Base-by-base conservation (phyloP, 2,797 vertebrate genomes). In the Platyrinchus mystaceus region DNA sequence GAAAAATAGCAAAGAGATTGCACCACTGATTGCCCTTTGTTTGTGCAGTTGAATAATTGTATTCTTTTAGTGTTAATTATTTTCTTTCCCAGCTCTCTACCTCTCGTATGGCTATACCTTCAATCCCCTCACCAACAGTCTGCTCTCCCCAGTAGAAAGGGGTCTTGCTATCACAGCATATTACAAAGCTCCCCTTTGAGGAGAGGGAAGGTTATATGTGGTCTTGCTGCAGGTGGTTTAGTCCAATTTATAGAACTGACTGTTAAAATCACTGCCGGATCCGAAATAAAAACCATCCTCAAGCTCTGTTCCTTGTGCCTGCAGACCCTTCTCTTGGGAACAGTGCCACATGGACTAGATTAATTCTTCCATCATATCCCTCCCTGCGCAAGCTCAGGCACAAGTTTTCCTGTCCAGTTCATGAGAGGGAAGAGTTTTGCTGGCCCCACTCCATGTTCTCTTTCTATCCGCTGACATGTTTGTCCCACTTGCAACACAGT, bases 311-410 rank as follows among this genome's bases (percentile, higher is more conserved):
- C 6, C 18, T 27, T 12, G 20, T 58, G 24, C 34, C 24, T 69
- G 17, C 41, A 60, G 28, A 44, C 13, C 10, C 18, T 27, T 77
- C 21, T 44, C 0, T 1, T 37, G 30, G 47, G 26, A 77, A 20
- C 30, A 46, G 23, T 0, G 0, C 27, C 52, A 18, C 1, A 0
- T 14, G 12, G 27, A 5, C n/a, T 68, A 6, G 14, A 58, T 63
- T 52, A 27, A 20, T 10, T 58, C 8, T 62, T 68, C 27, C 6
- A 8, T 36, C 12, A 10, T 36, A 22, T 36, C 34, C 10, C 4
- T 34, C 30, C 8, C 15, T 7, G 2, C 36, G 46, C 1, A 3
- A 66, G 14, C 46, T 68, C 27, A 64, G 43, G 22, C 7, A 7
- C 27, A 36, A 32, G 47, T 50, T 69, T 58, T 70, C 50, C 34